These are phyloP conservation scores for Octomys mimax DNA, from an alignment of 2,797 vertebrate species.

Conservation along the genomic window DNA sequence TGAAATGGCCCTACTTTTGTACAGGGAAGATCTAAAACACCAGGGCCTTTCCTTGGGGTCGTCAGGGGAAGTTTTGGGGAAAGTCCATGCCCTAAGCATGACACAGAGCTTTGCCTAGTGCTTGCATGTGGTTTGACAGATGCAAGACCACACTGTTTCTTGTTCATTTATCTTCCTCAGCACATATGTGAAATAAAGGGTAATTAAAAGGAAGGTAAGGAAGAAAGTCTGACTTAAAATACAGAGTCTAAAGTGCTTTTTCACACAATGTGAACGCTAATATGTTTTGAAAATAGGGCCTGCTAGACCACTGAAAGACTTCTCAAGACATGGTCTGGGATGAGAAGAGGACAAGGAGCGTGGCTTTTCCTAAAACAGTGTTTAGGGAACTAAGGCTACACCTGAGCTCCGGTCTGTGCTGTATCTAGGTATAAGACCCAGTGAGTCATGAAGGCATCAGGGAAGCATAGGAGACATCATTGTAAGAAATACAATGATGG, in stretches of 20 bases:
- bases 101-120: conserved; percentile 71
- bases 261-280: conserved; percentile 18
- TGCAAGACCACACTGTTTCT: conserved; percentile 78
- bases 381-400: conserved; percentile 52
- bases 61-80: background rate
- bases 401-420: conserved; percentile 59
- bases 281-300: conserved; percentile 22
- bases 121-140: conserved; percentile 77
- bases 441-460: conserved; percentile 74
- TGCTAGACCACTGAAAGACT: conserved; percentile 70
- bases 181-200: conserved; percentile 73
- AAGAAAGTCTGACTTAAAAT: conserved; percentile 67
- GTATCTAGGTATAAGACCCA: conserved; percentile 69
- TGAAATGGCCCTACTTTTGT: background rate
- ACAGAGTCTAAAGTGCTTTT: conserved; percentile 6
- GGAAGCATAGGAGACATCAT: conserved; percentile 75
- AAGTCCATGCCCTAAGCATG: conserved; percentile 33
- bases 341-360: background rate
- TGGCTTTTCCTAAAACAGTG: conserved; percentile 44
- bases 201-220: conserved; percentile 71
- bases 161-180: conserved; percentile 78
- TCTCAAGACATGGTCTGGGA: conserved; percentile 37
- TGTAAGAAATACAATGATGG: conserved; percentile 23
- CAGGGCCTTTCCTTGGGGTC: background rate
- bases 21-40: background rate